phyloP scores from a whole-genome alignment of 2,113 vertebrate genomes.

The Panurus biarmicus region DNA sequence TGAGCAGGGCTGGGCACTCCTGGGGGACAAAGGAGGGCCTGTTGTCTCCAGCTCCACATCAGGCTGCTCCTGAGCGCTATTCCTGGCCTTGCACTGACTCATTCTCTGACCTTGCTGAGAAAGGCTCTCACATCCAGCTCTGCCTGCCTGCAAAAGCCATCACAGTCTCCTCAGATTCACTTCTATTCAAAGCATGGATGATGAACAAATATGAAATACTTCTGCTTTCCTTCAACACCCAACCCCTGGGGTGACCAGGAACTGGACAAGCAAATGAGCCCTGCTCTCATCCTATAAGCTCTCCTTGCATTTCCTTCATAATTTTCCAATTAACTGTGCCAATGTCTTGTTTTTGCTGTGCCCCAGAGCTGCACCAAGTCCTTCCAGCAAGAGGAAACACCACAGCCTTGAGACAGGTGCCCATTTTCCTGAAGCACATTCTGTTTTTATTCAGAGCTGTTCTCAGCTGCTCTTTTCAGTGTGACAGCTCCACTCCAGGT shows the following conservation, averaged over 20 bases:
- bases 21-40: constrained; percentile 21
- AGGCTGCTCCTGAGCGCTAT: neutral
- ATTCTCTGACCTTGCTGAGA: neutral
- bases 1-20: neutral
- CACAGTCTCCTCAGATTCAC: neutral
- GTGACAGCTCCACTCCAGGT: neutral
- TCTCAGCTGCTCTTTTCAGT: neutral
- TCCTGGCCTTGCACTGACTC: constrained; percentile 10
- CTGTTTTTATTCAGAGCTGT: rapidly evolving
- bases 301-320: neutral
- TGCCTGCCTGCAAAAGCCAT: neutral
- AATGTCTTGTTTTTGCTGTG: neutral
- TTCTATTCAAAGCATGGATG: neutral
- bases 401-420: neutral
- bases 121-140: neutral
- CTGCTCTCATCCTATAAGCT: neutral
- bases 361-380: neutral
- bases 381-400: neutral
- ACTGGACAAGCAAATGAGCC: neutral
- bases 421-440: neutral
- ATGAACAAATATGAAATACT: neutral
- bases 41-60: neutral
- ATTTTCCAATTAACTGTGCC: neutral
- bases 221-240: neutral
- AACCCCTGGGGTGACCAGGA: neutral